phyloP scores from a whole-genome alignment of 53 echinoderm and acorn worm species.

The Echinometra lucunter region DNA sequence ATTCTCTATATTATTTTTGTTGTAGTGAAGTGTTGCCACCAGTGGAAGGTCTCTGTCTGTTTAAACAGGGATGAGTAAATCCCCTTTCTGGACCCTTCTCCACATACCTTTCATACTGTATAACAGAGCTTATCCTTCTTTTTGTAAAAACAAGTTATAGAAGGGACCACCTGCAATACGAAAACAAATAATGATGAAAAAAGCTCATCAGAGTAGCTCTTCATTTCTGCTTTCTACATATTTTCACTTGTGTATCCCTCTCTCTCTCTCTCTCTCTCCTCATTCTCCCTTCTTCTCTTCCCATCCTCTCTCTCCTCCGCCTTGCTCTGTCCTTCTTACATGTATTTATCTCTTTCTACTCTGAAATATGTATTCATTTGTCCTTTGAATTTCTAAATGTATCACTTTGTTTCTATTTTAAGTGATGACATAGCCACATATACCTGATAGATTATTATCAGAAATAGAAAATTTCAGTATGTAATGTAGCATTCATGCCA shows the following conservation, averaged over 20 bases:
- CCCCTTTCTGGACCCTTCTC: not conserved
- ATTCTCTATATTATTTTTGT: not conserved
- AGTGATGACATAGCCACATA: not conserved
- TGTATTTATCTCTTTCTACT: not conserved
- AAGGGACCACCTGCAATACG: slow-evolving; percentile 39
- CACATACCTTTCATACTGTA: not conserved
- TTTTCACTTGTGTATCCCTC: slow-evolving; percentile 1
- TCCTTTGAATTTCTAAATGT: not conserved
- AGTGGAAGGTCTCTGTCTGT: slow-evolving; percentile 23
- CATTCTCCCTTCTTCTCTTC: not conserved
- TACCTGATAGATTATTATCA: not conserved
- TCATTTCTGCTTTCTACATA: slow-evolving; percentile 18
- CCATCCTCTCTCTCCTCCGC: slow-evolving; percentile 18
- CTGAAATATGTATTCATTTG: too few species aligned
- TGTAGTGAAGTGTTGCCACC: not conserved
- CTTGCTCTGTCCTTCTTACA: not conserved
- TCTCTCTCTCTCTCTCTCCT: not conserved
- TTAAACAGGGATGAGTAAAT: slow-evolving; percentile 25
- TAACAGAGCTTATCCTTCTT: not conserved
- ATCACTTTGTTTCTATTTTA: not conserved
- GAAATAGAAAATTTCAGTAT: not conserved
- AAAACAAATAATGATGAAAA: slow-evolving; percentile 42
- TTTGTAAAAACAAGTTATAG: slow-evolving; percentile 32
- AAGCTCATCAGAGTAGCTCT: not conserved
- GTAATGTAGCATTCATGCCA: not conserved